Percentiles rank a stretch among this genome's conserved stretches.
Conservation (phyloP, 2,797 vertebrate genomes). For the Pseudochirops cupreus region DNA sequence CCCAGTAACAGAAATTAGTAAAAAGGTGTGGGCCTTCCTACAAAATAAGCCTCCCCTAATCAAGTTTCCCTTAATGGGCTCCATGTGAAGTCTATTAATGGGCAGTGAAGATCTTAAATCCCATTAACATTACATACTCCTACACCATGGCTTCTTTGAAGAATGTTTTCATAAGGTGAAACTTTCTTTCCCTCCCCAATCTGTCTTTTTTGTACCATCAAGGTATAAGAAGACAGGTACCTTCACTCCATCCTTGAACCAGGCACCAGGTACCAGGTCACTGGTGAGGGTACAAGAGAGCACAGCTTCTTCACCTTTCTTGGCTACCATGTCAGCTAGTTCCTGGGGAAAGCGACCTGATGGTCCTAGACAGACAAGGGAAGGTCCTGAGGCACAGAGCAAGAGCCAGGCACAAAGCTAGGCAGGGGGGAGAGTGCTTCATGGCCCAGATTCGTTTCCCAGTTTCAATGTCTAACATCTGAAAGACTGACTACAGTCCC, state of each 20-base stretch:
- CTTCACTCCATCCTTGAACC: constrained; percentile 92
- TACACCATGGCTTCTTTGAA: not conserved
- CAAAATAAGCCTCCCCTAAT: too few species aligned
- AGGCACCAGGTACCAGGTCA: constrained; percentile 86
- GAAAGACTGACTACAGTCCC: not conserved
- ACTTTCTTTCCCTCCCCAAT: not conserved
- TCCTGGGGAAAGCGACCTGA: constrained; percentile 87
- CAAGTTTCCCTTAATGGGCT: too few species aligned
- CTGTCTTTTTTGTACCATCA: not conserved
- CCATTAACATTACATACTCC: not conserved
- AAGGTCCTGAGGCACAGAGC: not conserved
- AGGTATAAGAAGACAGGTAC: constrained; percentile 76
- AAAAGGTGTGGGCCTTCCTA: too few species aligned
- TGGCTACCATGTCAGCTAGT: constrained; percentile 85
- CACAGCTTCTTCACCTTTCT: constrained; percentile 85
- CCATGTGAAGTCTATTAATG: too few species aligned
- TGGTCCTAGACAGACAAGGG: constrained; percentile 81
- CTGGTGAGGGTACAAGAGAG: constrained; percentile 89
- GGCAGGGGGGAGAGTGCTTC: not conserved
- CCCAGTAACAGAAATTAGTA: too few species aligned
- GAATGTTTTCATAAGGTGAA: not conserved
- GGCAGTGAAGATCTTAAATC: too few species aligned
- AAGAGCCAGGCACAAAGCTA: not conserved
- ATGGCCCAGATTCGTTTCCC: not conserved
- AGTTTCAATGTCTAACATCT: not conserved